Conservation (phyloP, 2,797 vertebrate genomes). For the Propithecus perrieri region DNA sequence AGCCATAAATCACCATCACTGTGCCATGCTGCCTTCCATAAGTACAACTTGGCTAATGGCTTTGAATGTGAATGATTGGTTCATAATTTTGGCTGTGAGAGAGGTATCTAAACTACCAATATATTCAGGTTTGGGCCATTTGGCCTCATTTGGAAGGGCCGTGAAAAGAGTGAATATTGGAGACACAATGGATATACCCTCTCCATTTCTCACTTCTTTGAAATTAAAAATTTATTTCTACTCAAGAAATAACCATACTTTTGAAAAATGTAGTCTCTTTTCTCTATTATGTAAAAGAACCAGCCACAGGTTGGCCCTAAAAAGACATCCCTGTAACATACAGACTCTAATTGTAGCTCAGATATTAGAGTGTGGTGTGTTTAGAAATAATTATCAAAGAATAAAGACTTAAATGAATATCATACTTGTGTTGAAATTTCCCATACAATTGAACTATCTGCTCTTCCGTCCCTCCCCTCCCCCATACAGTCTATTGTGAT, state of each 20-base stretch:
- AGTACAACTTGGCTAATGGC: background rate
- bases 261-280: constrained; percentile 6
- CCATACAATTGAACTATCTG: background rate
- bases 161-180: background rate
- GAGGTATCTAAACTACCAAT: background rate
- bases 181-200: background rate
- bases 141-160: background rate
- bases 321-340: background rate
- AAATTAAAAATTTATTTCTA: background rate
- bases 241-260: background rate
- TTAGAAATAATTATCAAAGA: constrained; percentile 37
- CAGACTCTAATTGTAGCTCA: background rate
- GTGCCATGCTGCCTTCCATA: background rate
- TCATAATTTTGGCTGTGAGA: background rate
- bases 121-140: background rate
- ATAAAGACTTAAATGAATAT: background rate
- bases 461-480: background rate
- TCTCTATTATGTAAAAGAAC: background rate
- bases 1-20: background rate
- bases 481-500: constrained; percentile 53
- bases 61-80: background rate
- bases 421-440: constrained; percentile 31
- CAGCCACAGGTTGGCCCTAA: background rate
- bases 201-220: background rate
- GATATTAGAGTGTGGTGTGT: background rate